phyloP scores from a whole-genome alignment of 2,113 vertebrate species.

The Barnardius zonarius region DNA sequence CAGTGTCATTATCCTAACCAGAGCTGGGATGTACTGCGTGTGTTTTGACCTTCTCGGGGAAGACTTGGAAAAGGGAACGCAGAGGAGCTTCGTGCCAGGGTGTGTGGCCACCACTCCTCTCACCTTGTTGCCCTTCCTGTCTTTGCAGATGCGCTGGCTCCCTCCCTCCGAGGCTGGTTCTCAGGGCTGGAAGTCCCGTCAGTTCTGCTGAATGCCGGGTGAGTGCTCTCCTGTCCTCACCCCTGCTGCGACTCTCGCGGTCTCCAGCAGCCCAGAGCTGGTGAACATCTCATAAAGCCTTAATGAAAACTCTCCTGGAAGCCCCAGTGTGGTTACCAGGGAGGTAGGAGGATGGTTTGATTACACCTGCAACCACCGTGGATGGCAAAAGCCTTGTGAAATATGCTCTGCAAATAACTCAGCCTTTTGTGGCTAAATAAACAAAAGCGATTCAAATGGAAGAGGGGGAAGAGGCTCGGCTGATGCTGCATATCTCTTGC shows the following conservation, averaged over 20 bases:
- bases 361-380: neutral
- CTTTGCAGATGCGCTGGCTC: slow-evolving; percentile 63
- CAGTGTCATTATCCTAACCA: accelerated
- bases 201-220: slow-evolving; percentile 68
- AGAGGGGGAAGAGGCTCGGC: neutral
- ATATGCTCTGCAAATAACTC: neutral
- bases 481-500: neutral
- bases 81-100: neutral
- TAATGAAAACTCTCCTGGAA: neutral
- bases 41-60: neutral
- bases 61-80: neutral
- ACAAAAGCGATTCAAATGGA: neutral
- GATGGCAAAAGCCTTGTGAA: neutral
- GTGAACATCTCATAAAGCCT: neutral
- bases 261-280: neutral
- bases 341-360: neutral
- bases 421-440: neutral
- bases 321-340: accelerated
- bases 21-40: neutral
- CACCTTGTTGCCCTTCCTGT: neutral
- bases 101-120: neutral
- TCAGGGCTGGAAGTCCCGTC: slow-evolving; percentile 69
- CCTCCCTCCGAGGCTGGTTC: slow-evolving; percentile 67
- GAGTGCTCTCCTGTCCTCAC: neutral
- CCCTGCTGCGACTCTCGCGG: accelerated